Conservation (phyloP, 2,888 invertebrate species). For the Pachycephus smyrnensis region DNA sequence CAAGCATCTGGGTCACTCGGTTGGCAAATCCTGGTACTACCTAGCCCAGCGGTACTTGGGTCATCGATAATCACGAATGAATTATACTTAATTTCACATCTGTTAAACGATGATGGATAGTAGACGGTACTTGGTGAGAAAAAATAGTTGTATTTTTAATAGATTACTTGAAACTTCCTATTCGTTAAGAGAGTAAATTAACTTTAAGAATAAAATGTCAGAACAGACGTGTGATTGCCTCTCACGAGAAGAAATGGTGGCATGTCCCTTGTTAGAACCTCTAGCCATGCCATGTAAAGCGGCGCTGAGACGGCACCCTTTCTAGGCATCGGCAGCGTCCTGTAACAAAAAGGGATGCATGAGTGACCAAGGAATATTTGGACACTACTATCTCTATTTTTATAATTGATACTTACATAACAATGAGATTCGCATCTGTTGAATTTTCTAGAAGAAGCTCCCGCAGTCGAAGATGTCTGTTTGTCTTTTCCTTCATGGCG, state of each 20-base stretch:
- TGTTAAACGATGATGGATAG: neutral
- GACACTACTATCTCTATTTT: neutral
- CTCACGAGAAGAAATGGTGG: constrained; percentile 89
- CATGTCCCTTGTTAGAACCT: constrained; percentile 87
- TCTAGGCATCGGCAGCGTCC: constrained; percentile 92
- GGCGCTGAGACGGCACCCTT: constrained; percentile 91
- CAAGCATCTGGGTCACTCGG: neutral
- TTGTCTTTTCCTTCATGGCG: constrained; percentile 86
- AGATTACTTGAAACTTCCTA: neutral
- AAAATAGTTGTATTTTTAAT: neutral
- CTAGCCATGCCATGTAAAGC: constrained; percentile 97
- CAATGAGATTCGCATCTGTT: constrained; percentile 84
- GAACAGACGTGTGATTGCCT: constrained; percentile 89
- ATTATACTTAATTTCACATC: neutral
- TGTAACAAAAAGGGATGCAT: constrained; percentile 54
- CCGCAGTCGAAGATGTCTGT: constrained; percentile 89
- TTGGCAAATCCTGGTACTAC: neutral
- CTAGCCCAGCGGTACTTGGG: neutral
- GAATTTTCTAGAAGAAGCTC: constrained; percentile 93
- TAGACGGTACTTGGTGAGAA: neutral
- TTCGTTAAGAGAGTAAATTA: neutral
- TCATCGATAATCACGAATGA: neutral
- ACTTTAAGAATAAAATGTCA: constrained; percentile 87
- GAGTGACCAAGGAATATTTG: neutral
- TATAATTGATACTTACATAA: constrained; percentile 80